These are phyloP conservation scores for Nomada fabriciana DNA, from an alignment of 2,888 invertebrate genomes.

Conservation along the genomic window DNA sequence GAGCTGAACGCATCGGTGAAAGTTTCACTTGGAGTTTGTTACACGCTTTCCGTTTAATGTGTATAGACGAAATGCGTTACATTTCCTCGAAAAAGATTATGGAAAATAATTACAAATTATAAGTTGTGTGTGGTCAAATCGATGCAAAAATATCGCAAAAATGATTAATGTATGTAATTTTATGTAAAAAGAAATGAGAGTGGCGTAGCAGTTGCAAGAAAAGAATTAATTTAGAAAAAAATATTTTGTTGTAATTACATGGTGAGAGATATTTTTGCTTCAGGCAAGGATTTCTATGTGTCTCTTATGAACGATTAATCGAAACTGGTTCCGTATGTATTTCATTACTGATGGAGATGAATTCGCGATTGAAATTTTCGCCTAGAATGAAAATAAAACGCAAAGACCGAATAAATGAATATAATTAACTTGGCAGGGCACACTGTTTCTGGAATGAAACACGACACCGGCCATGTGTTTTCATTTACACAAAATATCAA, in stretches of 20 bases:
- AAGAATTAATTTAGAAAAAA: too few species aligned
- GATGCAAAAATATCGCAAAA: too few species aligned
- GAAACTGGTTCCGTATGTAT: slow-evolving; percentile 25
- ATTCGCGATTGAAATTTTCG: slow-evolving; percentile 3
- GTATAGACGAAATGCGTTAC: background rate
- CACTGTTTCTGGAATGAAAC: background rate
- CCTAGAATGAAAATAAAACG: slow-evolving; percentile 5
- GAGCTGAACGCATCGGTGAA: slow-evolving; percentile 30
- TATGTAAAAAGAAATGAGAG: too few species aligned
- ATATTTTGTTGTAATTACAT: background rate
- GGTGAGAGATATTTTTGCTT: background rate
- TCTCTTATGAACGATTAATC: background rate
- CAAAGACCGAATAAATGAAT: slow-evolving; percentile 13
- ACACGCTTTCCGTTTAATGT: background rate
- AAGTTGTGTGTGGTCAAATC: too few species aligned
- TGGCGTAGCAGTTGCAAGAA: too few species aligned
- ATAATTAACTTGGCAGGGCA: background rate
- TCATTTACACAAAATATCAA: background rate
- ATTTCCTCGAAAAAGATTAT: slow-evolving; percentile 21
- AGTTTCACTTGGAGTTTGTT: slow-evolving; percentile 18
- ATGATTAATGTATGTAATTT: too few species aligned
- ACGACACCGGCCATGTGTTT: too few species aligned
- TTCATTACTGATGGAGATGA: slow-evolving; percentile 3
- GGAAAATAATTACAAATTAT: background rate
- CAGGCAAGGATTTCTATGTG: background rate